Evolutionary conservation across 1,140 invertebrate genomes (phyloP).

Genomic region (Papilio glaucus): DNA sequence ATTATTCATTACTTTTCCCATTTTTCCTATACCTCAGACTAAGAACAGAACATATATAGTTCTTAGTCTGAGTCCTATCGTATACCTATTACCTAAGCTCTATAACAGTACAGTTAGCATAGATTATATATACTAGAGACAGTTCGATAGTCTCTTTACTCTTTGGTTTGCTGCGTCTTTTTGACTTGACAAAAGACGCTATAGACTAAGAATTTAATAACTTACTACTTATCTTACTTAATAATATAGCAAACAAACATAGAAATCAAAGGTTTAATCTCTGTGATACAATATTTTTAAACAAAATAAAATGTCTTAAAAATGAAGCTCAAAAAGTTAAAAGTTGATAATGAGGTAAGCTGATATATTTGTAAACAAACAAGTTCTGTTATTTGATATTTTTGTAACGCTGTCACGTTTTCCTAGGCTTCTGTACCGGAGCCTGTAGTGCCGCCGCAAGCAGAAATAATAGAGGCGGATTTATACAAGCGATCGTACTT

Average conservation of each 20-base stretch:
- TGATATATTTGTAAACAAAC: slow-evolving; percentile 32
- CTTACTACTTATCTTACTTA: not conserved
- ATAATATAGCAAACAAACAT: not conserved
- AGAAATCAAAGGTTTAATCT: not conserved
- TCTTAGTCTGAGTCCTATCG: no score
- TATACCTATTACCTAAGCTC: no score
- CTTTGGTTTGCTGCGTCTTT: no score
- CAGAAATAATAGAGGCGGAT: slow-evolving; percentile 78
- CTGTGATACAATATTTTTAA: not conserved
- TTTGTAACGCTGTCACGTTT: not conserved
- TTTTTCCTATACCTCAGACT: no score
- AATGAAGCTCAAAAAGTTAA: slow-evolving; percentile 72
- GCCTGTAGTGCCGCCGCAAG: slow-evolving; percentile 62
- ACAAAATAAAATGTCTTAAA: slow-evolving; percentile 18
- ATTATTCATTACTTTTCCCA: no score
- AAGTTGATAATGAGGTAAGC: slow-evolving; percentile 64
- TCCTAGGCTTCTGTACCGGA: slow-evolving; percentile 45
- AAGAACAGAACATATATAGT: no score
- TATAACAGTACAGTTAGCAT: no score
- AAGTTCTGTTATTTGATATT: not conserved
- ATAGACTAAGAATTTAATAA: no score
- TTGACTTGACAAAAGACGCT: slow-evolving; percentile 20
- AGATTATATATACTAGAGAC: no score
- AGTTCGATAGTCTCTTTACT: no score
- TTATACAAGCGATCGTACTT: slow-evolving; percentile 78